These are phyloP conservation scores for Rhagologus leucostigma DNA, from an alignment of 2,113 vertebrate genomes.

Conservation along the genomic window DNA sequence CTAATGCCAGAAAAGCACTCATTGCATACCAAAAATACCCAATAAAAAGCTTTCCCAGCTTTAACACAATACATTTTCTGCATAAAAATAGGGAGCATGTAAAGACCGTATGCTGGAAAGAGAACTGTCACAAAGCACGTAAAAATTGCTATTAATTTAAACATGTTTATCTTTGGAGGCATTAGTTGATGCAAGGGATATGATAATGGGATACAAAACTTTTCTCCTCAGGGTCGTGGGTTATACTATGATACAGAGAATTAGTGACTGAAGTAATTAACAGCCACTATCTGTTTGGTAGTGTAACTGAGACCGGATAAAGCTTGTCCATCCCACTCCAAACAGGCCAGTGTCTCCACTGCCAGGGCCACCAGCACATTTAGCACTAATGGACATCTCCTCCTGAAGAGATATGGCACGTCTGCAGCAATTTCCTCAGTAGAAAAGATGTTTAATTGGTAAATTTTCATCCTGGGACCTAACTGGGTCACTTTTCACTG, in stretches of 20 bases:
- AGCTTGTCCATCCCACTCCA: background rate
- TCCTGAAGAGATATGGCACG: background rate
- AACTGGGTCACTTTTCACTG: background rate
- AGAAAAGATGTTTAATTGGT: background rate
- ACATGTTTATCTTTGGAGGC: background rate
- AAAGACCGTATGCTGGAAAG: background rate
- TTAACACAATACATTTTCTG: background rate
- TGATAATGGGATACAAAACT: background rate
- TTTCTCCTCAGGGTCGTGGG: background rate
- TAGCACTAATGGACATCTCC: background rate
- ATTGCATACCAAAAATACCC: background rate
- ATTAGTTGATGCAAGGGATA: background rate
- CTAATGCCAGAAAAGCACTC: slow-evolving; percentile 13
- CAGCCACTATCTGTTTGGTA: background rate
- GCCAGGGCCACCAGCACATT: slow-evolving; percentile 9
- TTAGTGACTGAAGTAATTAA: slow-evolving; percentile 16
- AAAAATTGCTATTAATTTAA: background rate
- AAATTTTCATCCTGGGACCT: background rate
- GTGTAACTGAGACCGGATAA: background rate
- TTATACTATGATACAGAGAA: background rate
- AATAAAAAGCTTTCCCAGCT: background rate
- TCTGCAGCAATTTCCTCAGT: background rate
- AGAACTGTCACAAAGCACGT: background rate
- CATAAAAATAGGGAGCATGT: background rate
- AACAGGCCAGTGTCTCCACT: background rate